Percentiles rank a stretch among this genome's conserved stretches.
These are phyloP conservation scores for Tetragonula clypearis DNA, from an alignment of 1,140 invertebrate genomes.

Conservation along the genomic window DNA sequence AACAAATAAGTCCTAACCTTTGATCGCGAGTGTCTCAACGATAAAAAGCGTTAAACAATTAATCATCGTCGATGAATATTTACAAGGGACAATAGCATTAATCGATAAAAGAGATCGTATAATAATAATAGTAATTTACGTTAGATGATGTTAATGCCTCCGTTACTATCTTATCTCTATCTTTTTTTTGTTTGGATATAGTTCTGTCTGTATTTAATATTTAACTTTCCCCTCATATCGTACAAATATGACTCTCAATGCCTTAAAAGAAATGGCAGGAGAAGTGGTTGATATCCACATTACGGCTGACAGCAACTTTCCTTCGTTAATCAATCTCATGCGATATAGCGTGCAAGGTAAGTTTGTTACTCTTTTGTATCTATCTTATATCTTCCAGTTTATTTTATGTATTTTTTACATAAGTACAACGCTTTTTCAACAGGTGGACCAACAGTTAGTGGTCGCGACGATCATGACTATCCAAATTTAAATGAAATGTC, in stretches of 20 bases:
- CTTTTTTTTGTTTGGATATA: constrained; percentile 13
- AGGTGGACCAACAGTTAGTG: constrained; percentile 90
- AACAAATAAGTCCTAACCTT: constrained; percentile 42
- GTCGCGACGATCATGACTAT: constrained; percentile 95
- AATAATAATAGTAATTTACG: constrained; percentile 1
- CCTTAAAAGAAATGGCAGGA: constrained; percentile 85
- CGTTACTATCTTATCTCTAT: not conserved
- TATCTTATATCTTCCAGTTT: not conserved
- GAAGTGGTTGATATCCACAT: constrained; percentile 89
- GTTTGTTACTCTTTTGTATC: not conserved
- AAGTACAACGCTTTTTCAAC: constrained; percentile 33
- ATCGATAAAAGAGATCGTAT: not conserved
- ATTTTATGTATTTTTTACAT: not conserved
- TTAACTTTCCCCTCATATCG: not conserved
- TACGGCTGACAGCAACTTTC: constrained; percentile 86
- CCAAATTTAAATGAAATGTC: constrained; percentile 87
- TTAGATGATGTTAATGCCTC: not conserved
- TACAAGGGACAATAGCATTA: not conserved
- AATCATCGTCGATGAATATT: not conserved
- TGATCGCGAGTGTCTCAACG: not conserved
- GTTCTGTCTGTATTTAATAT: constrained; percentile 3
- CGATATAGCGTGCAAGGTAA: constrained; percentile 80
- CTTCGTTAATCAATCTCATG: constrained; percentile 84
- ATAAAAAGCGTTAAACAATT: constrained; percentile 5
- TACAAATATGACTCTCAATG: constrained; percentile 72